A percentile compares a stretch with the other conserved stretches of the same genome.
Conservation (phyloP, 2,113 vertebrate species). For the Cheirogaleus medius region DNA sequence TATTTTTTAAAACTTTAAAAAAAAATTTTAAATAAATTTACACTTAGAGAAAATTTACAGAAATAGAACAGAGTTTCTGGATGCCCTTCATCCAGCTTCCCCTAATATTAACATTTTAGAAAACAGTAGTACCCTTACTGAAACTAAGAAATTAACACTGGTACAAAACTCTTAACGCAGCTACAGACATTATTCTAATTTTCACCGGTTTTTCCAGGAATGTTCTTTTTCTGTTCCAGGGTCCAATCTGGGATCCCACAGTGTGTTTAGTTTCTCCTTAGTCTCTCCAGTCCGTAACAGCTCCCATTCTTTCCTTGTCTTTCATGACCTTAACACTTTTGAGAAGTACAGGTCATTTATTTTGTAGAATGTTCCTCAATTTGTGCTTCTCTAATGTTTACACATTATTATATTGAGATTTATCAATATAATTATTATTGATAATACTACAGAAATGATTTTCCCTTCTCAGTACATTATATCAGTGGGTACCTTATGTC, state of each 20-base stretch:
- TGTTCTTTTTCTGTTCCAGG: background rate
- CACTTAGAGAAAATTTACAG: background rate
- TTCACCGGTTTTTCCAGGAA: background rate
- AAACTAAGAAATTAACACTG: background rate
- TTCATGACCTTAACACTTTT: background rate
- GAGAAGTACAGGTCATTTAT: background rate
- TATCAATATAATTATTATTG: background rate
- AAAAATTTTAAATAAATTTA: background rate
- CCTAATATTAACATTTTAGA: background rate
- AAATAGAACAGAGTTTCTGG: background rate
- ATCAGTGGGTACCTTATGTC: background rate
- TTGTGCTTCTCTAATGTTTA: background rate
- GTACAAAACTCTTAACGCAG: background rate
- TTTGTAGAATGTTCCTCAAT: background rate
- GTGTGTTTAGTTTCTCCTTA: background rate
- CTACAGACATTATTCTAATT: background rate
- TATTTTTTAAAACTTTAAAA: background rate
- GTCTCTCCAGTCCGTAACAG: background rate
- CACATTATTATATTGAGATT: background rate
- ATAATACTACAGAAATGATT: background rate
- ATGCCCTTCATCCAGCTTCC: background rate
- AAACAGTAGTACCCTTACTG: background rate
- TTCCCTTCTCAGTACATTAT: background rate
- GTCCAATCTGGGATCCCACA: background rate
- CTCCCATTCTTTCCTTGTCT: background rate